A percentile compares a stretch with the other conserved stretches of the same genome.
Evolutionary conservation across 2,113 vertebrate genomes (phyloP).

Genomic region (Periophthalmodon schlosseri): DNA sequence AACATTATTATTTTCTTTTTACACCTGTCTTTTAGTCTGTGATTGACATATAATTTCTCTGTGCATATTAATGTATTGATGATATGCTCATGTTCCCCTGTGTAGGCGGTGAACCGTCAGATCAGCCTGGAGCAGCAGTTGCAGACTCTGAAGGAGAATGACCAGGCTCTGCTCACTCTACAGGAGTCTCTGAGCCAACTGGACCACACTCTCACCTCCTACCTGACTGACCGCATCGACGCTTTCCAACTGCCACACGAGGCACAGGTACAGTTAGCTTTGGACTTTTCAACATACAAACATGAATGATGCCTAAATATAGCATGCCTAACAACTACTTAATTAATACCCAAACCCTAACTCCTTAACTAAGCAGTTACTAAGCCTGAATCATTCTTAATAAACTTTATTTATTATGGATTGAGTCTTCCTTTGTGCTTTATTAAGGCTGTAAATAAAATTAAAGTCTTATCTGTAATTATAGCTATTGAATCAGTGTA

Average conservation of each 20-base stretch:
- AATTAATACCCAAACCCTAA: background rate
- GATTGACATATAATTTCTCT: background rate
- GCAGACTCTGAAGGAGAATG: constrained; percentile 82
- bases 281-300: background rate
- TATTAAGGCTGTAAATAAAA: background rate
- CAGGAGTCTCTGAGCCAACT: constrained; percentile 88
- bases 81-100: background rate
- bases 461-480: background rate
- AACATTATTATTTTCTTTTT: background rate
- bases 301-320: too few relatives aligned
- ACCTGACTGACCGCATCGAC: constrained; percentile 93
- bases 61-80: background rate
- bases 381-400: too few relatives aligned
- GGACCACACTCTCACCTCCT: constrained; percentile 90
- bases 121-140: constrained; percentile 89
- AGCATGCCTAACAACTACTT: background rate
- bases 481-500: too few relatives aligned
- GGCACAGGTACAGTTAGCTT: constrained; percentile 85
- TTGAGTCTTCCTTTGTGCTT: too few relatives aligned
- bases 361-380: too few relatives aligned
- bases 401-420: too few relatives aligned
- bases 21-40: too few relatives aligned
- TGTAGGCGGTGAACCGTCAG: constrained; percentile 87
- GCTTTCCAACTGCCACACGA: constrained; percentile 93
- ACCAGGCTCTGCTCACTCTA: constrained; percentile 84